A percentile compares a stretch with the other conserved stretches of the same genome.
Conservation (phyloP, 2,888 invertebrate genomes). For the Coremacera marginata region DNA sequence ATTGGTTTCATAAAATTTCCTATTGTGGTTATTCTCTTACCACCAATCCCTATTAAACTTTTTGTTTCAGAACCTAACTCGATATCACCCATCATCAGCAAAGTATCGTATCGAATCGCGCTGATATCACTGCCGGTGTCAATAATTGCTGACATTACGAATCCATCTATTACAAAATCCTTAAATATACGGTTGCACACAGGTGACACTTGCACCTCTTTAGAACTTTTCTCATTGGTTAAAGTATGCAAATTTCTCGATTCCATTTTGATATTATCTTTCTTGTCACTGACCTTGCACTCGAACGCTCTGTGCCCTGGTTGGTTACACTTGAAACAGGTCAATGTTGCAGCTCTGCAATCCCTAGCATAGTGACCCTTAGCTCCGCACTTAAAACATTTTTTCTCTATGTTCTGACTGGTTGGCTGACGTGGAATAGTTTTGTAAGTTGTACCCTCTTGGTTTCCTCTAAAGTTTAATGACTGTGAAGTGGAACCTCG, state of each 20-base stretch:
- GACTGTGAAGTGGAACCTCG: too few relatives aligned
- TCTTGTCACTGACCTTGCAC: background rate
- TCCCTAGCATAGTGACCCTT: background rate
- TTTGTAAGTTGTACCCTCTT: too few relatives aligned
- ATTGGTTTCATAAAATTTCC: background rate
- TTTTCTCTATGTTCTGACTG: background rate
- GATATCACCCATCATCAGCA: background rate
- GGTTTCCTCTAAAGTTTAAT: too few relatives aligned
- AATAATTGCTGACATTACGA: slow-evolving; percentile 12
- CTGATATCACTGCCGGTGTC: slow-evolving; percentile 34
- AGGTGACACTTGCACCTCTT: background rate
- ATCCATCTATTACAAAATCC: too few relatives aligned
- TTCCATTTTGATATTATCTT: background rate
- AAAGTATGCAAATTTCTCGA: background rate
- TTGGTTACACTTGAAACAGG: background rate
- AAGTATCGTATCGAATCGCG: background rate
- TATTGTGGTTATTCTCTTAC: slow-evolving; percentile 18
- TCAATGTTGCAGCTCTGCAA: too few relatives aligned
- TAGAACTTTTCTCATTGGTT: too few relatives aligned
- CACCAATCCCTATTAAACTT: background rate
- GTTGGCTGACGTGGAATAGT: too few relatives aligned
- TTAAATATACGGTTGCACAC: background rate
- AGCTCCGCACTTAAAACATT: background rate
- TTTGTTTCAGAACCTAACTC: too few relatives aligned
- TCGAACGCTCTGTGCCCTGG: slow-evolving; percentile 26